Base-by-base conservation (phyloP, 1,140 invertebrate species). In the Geopemphigus sp. region DNA sequence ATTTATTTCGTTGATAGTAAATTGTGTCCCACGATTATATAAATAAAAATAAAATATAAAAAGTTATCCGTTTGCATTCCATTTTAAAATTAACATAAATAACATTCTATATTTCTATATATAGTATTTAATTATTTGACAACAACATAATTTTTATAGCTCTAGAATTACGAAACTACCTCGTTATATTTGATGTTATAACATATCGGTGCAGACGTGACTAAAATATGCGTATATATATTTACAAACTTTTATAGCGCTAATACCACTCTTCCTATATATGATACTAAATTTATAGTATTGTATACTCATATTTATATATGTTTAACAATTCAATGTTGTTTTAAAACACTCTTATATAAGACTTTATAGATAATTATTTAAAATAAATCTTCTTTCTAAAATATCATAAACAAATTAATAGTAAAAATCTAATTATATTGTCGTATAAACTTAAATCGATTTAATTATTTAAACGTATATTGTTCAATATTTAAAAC, bases 81-180 rank as follows among this genome's bases (percentile, higher is more conserved):
- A 53, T 29, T 11, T 19, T 26, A 26, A 70, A 47, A 19, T 19
- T 19, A 24, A 68, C 14, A 50, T 24, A 50, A 17, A 14, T 24
- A 68, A 68, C 22, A 68, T 68, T 68, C 3, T 22, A 17, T 39
- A n/a, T 12, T 19, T 26, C 1, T 50, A 50, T 50, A 50, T 12
- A 50, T 14, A 14, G n/a, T 59, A 1, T 59, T 45, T 47, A 32
- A 68, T 24, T 39, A 68, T 47, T n/a, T 0, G 22, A 68, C 22
- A 68, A 24, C n/a, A 68, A 68, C 1, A 22, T 5, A 24, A 47
- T 22, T 24, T 59, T 59, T 59, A 59, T 59, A 26, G 26, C 10
- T 59, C n/a, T 39, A 1, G 50, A 68, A 68, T 68, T 68, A 68
- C 22, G 64, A 68, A 50, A 68, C 22, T 24, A 68, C 39, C 45